Evolutionary conservation across 2,888 invertebrate species (phyloP), one percentile per base, ranked within the genome.

Genomic region (Hypercompe scribonia): DNA sequence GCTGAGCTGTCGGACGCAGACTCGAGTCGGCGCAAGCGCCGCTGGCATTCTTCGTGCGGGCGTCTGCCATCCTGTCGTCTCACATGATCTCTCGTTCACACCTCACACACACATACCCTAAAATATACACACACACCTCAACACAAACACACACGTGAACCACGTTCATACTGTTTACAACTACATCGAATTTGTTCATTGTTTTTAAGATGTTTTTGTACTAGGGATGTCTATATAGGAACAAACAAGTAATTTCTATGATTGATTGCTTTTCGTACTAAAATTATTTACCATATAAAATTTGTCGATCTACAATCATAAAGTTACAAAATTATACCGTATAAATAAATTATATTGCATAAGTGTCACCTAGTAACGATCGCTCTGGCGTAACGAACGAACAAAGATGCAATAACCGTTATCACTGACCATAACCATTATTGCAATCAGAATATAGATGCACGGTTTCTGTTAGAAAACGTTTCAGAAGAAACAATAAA

Each of bases 1-100:
- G 95, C 95, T 0, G 95, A 95, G 84, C 82, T 95, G n/a, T 95
- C 95, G 0, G 95, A 94, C 83, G 93, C 89, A 33, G 93, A 90
- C 61, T 93, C 94, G 18, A 85, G 89, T 34, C 91, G 88, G 3
- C 92, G 92, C 84, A 95, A 95, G 87, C 90, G 91, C 0, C 92
- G 95, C 70, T 95, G 95, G 95, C 94, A 95, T 83, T 95, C 95
- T 4, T 93, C 95, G 2, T 95, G 95, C 87, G 95, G 94, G 65
- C 93, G 95, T 5, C 88, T 95, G 78, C 94, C 95, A 0, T 90
- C 93, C 0, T 95, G 95, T 84, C 91, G 94, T 13, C 94, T 95
- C 86, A 94, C 94, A 84, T 95, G 95, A 95, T 91, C 81, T 63
- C 36, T 78, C 69, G 61, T 34, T 24, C 54, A 4, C 11, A 11